Percentiles rank a stretch among this genome's conserved stretches.
These are phyloP conservation scores for Stictonetta naevosa DNA, from an alignment of 2,113 vertebrate species.

Conservation along the genomic window DNA sequence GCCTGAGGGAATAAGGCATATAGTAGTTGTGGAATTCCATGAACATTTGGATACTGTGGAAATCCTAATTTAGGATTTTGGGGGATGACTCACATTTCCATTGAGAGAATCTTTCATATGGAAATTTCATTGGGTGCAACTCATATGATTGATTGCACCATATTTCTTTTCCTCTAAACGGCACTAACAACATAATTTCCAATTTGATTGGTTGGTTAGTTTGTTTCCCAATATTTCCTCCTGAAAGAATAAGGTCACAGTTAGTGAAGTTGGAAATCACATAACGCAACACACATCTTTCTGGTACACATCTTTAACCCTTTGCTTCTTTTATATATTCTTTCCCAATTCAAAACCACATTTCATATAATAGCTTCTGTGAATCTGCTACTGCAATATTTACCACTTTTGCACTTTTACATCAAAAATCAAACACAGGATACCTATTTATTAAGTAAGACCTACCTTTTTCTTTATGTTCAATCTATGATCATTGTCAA, in stretches of 20 bases:
- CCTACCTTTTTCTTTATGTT: background rate
- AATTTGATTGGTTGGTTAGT: slow-evolving; percentile 21
- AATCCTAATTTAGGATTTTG: background rate
- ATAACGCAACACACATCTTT: background rate
- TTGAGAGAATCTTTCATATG: background rate
- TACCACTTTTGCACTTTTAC: background rate
- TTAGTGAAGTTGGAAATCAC: slow-evolving; percentile 34
- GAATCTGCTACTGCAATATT: background rate
- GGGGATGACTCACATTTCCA: background rate
- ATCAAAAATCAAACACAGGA: background rate
- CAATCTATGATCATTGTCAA: background rate
- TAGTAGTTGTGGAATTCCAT: background rate
- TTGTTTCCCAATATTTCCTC: slow-evolving; percentile 21
- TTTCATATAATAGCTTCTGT: background rate
- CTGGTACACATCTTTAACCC: background rate
- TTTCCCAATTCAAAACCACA: background rate
- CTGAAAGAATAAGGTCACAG: background rate
- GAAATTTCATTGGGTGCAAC: background rate
- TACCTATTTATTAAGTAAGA: background rate
- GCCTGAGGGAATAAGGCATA: background rate
- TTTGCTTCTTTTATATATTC: background rate
- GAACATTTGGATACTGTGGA: background rate
- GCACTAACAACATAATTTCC: background rate
- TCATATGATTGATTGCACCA: background rate
- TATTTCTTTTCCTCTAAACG: slow-evolving; percentile 18